These are phyloP conservation scores for Columba guinea DNA, from an alignment of 2,797 vertebrate genomes.

Conservation along the genomic window DNA sequence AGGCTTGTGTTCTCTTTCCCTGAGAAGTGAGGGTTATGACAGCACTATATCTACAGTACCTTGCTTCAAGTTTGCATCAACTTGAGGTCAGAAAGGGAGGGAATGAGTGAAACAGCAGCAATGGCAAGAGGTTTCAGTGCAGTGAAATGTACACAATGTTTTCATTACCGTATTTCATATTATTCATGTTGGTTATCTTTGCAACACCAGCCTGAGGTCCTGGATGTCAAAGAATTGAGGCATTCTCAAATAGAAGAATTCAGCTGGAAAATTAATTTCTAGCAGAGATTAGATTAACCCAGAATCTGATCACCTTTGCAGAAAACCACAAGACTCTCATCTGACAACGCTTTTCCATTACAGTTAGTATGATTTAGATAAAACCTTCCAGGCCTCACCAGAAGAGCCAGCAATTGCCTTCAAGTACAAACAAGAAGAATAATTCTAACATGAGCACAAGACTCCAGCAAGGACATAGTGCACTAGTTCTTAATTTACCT, in stretches of 20 bases:
- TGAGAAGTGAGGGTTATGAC: background rate
- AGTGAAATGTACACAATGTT: background rate
- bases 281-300: constrained; percentile 5
- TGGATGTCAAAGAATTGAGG: background rate
- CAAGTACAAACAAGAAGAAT: background rate
- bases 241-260: background rate
- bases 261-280: background rate
- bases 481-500: background rate
- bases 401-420: background rate
- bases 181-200: background rate
- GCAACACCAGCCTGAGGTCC: background rate
- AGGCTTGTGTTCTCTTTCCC: background rate
- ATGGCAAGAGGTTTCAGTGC: background rate
- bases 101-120: background rate
- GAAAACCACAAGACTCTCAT: background rate
- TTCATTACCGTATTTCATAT: background rate
- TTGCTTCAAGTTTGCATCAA: background rate
- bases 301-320: background rate
- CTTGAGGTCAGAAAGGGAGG: background rate
- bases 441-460: background rate
- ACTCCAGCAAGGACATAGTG: background rate
- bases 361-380: background rate
- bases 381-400: background rate
- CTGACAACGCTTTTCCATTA: background rate
- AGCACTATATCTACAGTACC: background rate